phyloP scores from a whole-genome alignment of 2,888 invertebrate species.

The Psococerastis gibbosa region DNA sequence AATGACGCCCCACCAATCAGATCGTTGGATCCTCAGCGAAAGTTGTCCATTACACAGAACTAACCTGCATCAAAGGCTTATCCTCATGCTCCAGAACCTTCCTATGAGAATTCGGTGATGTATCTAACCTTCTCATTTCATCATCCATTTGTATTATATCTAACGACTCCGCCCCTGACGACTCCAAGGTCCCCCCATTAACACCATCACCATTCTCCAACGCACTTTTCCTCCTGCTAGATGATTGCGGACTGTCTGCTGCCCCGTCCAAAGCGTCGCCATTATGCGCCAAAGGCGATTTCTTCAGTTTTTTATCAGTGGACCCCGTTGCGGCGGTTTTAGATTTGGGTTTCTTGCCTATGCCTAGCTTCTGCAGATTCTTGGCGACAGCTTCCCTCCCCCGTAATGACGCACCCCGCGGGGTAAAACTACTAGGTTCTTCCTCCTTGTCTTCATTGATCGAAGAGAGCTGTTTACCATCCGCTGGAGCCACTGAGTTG shows the following conservation, averaged over 20 bases:
- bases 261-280: constrained; percentile 30
- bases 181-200: background rate
- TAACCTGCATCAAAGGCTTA: constrained; percentile 35
- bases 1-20: too few relatives aligned
- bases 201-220: constrained; percentile 23
- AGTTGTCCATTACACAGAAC: constrained; percentile 30
- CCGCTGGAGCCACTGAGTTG: constrained; percentile 28
- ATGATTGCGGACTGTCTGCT: constrained; percentile 20
- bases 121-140: background rate
- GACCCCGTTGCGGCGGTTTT: constrained; percentile 29
- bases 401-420: constrained; percentile 15
- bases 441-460: constrained; percentile 49
- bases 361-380: constrained; percentile 23
- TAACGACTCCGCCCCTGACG: background rate
- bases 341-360: constrained; percentile 40
- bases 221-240: constrained; percentile 28
- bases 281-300: constrained; percentile 26
- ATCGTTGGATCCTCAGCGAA: constrained; percentile 72
- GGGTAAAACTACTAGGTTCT: constrained; percentile 22
- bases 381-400: constrained; percentile 11
- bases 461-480: constrained; percentile 32
- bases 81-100: constrained; percentile 6
- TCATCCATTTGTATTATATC: constrained; percentile 25
- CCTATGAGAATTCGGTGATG: constrained; percentile 6
- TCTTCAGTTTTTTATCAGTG: constrained; percentile 22